A percentile compares a stretch with the other conserved stretches of the same genome.
phyloP scores from a whole-genome alignment of 2,888 invertebrate genomes.

The Osedax frankpressi region DNA sequence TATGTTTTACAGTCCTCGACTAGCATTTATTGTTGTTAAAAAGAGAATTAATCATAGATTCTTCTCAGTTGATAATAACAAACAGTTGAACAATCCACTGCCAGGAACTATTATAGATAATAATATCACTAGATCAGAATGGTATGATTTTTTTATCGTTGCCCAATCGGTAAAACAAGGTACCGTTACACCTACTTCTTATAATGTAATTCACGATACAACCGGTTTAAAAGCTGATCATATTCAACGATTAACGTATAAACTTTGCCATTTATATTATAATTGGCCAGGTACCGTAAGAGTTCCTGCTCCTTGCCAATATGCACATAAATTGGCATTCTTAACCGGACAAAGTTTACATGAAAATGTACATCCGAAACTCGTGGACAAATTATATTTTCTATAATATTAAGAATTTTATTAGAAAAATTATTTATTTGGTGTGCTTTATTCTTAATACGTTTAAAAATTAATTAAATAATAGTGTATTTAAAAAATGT shows the following conservation, averaged over 20 bases:
- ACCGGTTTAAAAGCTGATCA: constrained; percentile 59
- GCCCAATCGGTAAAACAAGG: constrained; percentile 76
- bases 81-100: constrained; percentile 53
- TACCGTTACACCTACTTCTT: constrained; percentile 77
- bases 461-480: too few relatives aligned
- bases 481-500: too few relatives aligned
- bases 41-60: constrained; percentile 76
- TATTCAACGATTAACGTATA: constrained; percentile 71
- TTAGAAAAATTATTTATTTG: too few relatives aligned
- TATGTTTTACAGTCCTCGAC: constrained; percentile 54
- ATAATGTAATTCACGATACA: constrained; percentile 69
- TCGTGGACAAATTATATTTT: constrained; percentile 41
- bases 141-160: constrained; percentile 77
- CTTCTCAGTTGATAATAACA: constrained; percentile 49
- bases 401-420: too few relatives aligned
- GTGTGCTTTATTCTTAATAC: too few relatives aligned
- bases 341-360: constrained; percentile 70
- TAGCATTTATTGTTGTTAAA: constrained; percentile 74
- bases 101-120: constrained; percentile 80
- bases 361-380: constrained; percentile 31
- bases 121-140: constrained; percentile 56
- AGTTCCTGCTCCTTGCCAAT: constrained; percentile 84
- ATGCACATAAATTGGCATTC: constrained; percentile 84
- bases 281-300: constrained; percentile 71
- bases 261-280: constrained; percentile 74